Evolutionary conservation across 92 coral and sea anemone species (phyloP).

Genomic region (Nematostella vectensis): DNA sequence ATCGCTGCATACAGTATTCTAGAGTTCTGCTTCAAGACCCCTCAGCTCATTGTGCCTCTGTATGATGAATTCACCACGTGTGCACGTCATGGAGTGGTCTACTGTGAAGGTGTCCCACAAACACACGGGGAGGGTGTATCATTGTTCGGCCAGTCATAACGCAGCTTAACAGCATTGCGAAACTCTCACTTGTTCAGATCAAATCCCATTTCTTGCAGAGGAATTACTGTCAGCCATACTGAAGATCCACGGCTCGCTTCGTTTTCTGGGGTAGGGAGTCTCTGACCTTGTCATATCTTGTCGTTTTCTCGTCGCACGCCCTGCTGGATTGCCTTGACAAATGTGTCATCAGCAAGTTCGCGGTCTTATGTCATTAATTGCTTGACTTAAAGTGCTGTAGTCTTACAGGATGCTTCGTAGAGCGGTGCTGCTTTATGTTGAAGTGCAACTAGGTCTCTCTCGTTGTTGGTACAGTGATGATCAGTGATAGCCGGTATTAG

Average conservation of each 20-base stretch:
- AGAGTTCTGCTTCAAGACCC: slow-evolving; percentile 22
- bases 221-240: slow-evolving; percentile 31
- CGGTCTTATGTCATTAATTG: slow-evolving; percentile 12
- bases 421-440: neutral
- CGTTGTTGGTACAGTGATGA: slow-evolving; percentile 3
- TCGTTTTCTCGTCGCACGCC: slow-evolving; percentile 10
- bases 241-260: slow-evolving; percentile 17
- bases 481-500: slow-evolving; percentile 20
- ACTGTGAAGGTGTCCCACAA: slow-evolving; percentile 29
- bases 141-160: slow-evolving; percentile 28
- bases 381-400: slow-evolving; percentile 26
- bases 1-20: slow-evolving; percentile 11
- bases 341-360: slow-evolving; percentile 14
- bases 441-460: slow-evolving; percentile 10
- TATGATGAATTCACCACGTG: slow-evolving; percentile 23
- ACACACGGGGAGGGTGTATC: slow-evolving; percentile 22
- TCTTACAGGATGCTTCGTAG: neutral
- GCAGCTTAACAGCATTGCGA: slow-evolving; percentile 8
- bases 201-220: slow-evolving; percentile 18
- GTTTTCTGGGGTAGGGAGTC: slow-evolving; percentile 11
- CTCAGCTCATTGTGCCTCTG: slow-evolving; percentile 41
- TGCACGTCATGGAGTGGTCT: slow-evolving; percentile 35
- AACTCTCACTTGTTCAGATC: slow-evolving; percentile 27
- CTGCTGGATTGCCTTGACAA: slow-evolving; percentile 9
- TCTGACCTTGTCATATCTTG: slow-evolving; percentile 7